Base-by-base conservation (phyloP, 2,113 vertebrate genomes). In the Crotophaga sulcirostris region DNA sequence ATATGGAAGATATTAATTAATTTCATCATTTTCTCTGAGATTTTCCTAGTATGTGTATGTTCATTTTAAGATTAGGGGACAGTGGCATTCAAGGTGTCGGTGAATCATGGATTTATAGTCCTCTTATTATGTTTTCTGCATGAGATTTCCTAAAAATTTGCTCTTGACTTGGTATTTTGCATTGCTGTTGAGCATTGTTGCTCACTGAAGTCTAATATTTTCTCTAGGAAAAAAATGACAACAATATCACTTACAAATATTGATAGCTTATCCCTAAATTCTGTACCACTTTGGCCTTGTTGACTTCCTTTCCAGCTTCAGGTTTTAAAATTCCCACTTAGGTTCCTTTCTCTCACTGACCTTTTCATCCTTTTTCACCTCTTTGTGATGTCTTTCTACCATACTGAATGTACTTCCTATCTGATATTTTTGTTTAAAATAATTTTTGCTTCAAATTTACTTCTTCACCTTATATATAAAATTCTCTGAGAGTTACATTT, bases 1-100 rank as follows among this genome's bases (percentile, higher is more conserved):
- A 26, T 79, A 60, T 0, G 1, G 29, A 73, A 54, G 14, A 4
- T 47, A 60, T 15, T 67, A 1, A 55, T 42, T n/a, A 3, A 6
- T 58, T 67, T 73, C 29, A 18, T 60, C 7, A 47, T 34, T 38
- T 16, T 36, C 9, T 74, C n/a, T 73, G 34, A 67, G 18, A 20
- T 60, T 73, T 42, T 60, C 28, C 59, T 11, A 26, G 8, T 52
- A 34, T 11, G 9, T 40, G 23, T 40, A 31, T 31, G 24, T 17
- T 80, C 10, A 42, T 67, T 91, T 80, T 42, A 45, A 62, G 40
- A 40, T 68, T 38, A 62, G 31, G 21, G n/a, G 34, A 36, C 31
- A 36, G 31, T 56, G 13, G 8, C 60, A 42, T 55, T 91, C 40
- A 60, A 60, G 14, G 12, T 55, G 29, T 23, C 17, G 36, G 8